These are phyloP conservation scores for Notarius lentiginosus DNA, from an alignment of 2,113 vertebrate species.

Conservation along the genomic window DNA sequence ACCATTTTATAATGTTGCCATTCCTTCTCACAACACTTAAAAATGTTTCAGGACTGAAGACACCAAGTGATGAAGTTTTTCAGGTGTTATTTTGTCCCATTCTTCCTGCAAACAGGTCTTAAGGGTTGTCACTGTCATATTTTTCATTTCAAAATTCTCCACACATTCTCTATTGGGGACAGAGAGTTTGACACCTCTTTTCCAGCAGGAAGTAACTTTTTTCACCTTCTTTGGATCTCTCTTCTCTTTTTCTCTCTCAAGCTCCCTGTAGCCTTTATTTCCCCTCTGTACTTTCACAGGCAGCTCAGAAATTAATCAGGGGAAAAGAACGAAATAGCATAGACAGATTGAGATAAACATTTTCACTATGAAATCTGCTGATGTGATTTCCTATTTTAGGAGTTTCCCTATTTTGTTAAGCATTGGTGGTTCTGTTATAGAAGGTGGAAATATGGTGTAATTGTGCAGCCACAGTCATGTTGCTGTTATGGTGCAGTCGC, in stretches of 20 bases:
- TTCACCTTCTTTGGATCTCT: too few species aligned
- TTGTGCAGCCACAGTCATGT: background rate
- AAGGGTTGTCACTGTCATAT: too few species aligned
- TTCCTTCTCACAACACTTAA: too few species aligned
- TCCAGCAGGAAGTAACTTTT: background rate
- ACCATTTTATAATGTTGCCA: too few species aligned
- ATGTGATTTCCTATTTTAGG: background rate
- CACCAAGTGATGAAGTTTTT: too few species aligned
- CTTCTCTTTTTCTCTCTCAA: background rate
- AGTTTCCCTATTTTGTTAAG: background rate
- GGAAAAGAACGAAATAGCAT: background rate
- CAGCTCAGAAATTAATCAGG: slow-evolving; percentile 13
- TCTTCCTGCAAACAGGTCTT: too few species aligned
- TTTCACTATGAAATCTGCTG: background rate
- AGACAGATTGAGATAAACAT: background rate
- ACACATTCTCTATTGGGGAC: too few species aligned
- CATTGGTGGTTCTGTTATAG: background rate
- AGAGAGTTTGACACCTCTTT: background rate
- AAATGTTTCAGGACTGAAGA: too few species aligned
- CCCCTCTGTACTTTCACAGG: background rate
- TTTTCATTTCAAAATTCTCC: too few species aligned
- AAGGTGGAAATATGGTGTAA: background rate
- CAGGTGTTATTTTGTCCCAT: too few species aligned
- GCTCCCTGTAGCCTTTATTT: background rate
- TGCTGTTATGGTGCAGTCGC: background rate